Evolutionary conservation across 2,113 vertebrate species (phyloP), one percentile per base, ranked within the genome.

Genomic region (Eurypyga helias): DNA sequence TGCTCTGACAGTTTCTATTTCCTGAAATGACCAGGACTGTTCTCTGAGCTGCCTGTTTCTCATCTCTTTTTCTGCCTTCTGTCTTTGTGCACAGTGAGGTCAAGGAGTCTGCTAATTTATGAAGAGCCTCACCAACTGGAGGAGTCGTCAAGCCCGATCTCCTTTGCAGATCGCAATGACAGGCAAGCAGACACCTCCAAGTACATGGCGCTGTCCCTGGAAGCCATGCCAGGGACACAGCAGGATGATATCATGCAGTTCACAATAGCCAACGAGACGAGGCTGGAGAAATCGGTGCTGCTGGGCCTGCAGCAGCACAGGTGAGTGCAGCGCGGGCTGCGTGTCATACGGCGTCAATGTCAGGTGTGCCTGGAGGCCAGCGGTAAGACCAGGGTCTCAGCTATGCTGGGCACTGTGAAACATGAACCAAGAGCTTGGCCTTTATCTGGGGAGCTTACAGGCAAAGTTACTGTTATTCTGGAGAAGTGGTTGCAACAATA

Each of bases 71-170:
- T 41, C 41, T 89, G n/a, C 43, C 57, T 48, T 81, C 75, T 90
- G 64, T 84, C 62, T 96, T 55, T 83, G 15, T 73, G 19, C 49
- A n/a, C 79, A 99, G 99, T 99, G 83, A 99, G 99, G 89, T 99
- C 99, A 72, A 99, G 99, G 86, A 99, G 95, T 97, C 98, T 99
- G 87, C 96, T 99, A 41, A 99, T 99, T 75, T 99, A 99, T 17
- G 99, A 99, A 46, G 99, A 99, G 31, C 97, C 97, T 41, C 96
- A 97, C 41, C 96, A 97, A 2, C 76, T 98, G 95, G 98, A 99
- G 43, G 99, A 99, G 71, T 96, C 98, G 0, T 98, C 98, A 33
- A 96, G 98, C 88, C 97, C 98, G 0, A 96, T 99, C 8, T 98
- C 99, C 11, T 97, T 98, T 4, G 98, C 98, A 36, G 99, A 99